A percentile compares a stretch with the other conserved stretches of the same genome.
Conservation (phyloP, 1,140 invertebrate genomes). For the Lepidurus apus region DNA sequence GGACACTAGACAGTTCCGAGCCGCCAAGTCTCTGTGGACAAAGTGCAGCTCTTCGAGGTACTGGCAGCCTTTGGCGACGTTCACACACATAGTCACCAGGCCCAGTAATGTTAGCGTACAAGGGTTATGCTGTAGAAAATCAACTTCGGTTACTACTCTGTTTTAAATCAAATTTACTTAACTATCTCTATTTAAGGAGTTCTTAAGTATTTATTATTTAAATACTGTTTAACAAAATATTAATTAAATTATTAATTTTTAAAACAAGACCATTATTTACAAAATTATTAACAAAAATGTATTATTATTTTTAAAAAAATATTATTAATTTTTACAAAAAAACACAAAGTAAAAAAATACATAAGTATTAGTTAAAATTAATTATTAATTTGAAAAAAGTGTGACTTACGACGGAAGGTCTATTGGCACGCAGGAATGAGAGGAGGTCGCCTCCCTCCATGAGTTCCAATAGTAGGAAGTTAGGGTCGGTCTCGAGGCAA, state of each 20-base stretch:
- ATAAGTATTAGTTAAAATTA: too few relatives aligned
- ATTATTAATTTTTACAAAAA: background rate
- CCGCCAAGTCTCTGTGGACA: slow-evolving; percentile 92
- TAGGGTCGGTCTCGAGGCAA: slow-evolving; percentile 86
- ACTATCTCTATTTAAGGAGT: background rate
- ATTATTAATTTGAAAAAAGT: background rate
- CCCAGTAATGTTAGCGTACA: slow-evolving; percentile 64
- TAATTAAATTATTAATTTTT: too few relatives aligned
- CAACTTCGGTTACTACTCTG: background rate
- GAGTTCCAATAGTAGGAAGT: slow-evolving; percentile 89
- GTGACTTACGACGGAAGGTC: slow-evolving; percentile 58
- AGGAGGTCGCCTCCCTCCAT: slow-evolving; percentile 95
- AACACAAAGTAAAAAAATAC: too few relatives aligned
- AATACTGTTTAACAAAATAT: too few relatives aligned
- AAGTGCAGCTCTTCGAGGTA: slow-evolving; percentile 93
- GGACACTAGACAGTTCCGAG: slow-evolving; percentile 85
- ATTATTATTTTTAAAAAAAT: background rate
- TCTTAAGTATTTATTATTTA: too few relatives aligned
- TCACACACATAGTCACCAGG: slow-evolving; percentile 83
- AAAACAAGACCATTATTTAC: too few relatives aligned
- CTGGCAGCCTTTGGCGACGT: slow-evolving; percentile 85
- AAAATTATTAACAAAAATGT: too few relatives aligned
- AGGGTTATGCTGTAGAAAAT: slow-evolving; percentile 1
- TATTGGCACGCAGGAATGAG: slow-evolving; percentile 73
- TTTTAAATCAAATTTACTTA: background rate